These are phyloP conservation scores for Paramormyrops hopkinsi DNA, from an alignment of 2,797 vertebrate genomes.

Conservation along the genomic window DNA sequence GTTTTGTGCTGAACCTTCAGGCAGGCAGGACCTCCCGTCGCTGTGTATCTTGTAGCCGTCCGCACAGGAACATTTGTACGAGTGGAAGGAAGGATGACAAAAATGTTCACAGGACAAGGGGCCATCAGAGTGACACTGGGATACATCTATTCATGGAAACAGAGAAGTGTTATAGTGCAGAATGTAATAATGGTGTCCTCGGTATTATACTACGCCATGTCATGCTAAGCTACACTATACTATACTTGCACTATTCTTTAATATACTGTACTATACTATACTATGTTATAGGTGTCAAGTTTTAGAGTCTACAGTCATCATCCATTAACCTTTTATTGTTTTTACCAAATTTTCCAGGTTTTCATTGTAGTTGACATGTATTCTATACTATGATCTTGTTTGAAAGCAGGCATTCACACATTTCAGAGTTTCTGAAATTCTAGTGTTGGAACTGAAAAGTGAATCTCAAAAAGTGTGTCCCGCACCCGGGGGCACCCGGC, in stretches of 20 bases:
- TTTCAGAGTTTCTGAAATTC: not conserved
- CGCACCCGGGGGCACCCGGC: not conserved
- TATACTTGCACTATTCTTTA: not conserved
- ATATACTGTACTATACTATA: not conserved
- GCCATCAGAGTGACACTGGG: slow-evolving; percentile 60
- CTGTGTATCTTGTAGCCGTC: slow-evolving; percentile 66
- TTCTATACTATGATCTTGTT: not conserved
- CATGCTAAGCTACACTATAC: not conserved
- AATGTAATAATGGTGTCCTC: not conserved
- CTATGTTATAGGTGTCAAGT: not conserved
- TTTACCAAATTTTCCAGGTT: not conserved
- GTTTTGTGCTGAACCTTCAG: slow-evolving; percentile 56
- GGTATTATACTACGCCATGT: not conserved
- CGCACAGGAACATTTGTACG: slow-evolving; percentile 71
- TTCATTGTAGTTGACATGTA: not conserved
- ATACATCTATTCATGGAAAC: slow-evolving; percentile 51
- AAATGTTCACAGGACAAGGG: slow-evolving; percentile 74
- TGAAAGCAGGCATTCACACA: not conserved
- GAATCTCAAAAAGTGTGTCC: not conserved
- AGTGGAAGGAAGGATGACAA: slow-evolving; percentile 53
- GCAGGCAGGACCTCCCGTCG: slow-evolving; percentile 64
- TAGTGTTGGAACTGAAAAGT: not conserved
- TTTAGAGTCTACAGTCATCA: not conserved
- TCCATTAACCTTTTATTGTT: not conserved
- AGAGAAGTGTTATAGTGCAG: not conserved